Base-by-base conservation (phyloP, 2,113 vertebrate species). In the Leptosomus discolor region DNA sequence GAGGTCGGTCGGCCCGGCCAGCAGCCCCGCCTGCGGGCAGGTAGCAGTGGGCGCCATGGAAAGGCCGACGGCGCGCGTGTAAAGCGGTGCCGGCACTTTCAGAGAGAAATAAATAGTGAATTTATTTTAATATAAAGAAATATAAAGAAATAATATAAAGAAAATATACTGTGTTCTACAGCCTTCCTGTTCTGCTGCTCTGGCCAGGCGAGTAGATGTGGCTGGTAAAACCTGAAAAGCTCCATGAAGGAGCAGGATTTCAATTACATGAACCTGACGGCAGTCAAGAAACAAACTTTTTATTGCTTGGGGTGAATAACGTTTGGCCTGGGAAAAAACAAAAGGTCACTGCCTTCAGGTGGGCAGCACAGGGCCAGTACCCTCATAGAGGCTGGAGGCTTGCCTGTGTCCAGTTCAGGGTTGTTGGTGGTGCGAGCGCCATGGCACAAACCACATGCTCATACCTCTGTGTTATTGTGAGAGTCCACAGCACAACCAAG, bases 201-300 rank as follows among this genome's bases (percentile, higher is more conserved):
- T 3, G 9, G 27, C 15, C 39, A 16, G 69, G 1, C 1, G 1
- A 2, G 51, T 7, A 26, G 29, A 11, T 13, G 24, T 23, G 24
- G 5, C 26, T 9, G 9, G 22, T n/a, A 11, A 36, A 63, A 27
- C 4, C 13, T 9, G 12, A 34, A 70, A 46, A 30, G 8, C 46
- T 29, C 39, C 23, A 0, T 2, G 8, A 34, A 23, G 37, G 30
- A 14, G 20, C 18, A 5, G 27, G 48, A 1, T 29, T 89, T 63
- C 5, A 1, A 4, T 57, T 8, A 1, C 0, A 0, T 3, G 18
- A 20, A 4, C 5, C 1, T 16, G 7, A 3, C 0, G 5, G 23
- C 23, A 2, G 30, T 11, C 18, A 4, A 45, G 20, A 30, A 88
- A 60, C 19, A 21, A 83, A 69, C 12, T 61, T 86, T 12, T 23